Evolutionary conservation across 1,140 invertebrate species (phyloP).

Genomic region (Bilobella aurantiaca): DNA sequence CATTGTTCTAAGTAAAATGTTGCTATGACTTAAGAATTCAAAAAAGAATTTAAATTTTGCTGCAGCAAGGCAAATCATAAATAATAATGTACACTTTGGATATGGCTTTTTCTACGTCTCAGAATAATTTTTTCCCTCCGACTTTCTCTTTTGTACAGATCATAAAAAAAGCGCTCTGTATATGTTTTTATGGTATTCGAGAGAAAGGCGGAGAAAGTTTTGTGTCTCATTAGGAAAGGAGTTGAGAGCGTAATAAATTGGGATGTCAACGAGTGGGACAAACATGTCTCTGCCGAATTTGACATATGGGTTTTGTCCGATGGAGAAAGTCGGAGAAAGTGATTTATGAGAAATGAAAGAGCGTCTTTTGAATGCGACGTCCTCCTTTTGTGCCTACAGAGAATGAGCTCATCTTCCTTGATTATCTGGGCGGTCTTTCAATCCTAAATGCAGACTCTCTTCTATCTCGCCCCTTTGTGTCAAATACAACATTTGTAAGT

Average conservation of each 20-base stretch:
- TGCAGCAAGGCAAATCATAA: too few relatives aligned
- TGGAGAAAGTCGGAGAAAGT: neutral
- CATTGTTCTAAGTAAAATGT: too few relatives aligned
- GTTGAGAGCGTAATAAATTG: too few relatives aligned
- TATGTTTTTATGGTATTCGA: neutral
- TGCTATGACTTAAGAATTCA: too few relatives aligned
- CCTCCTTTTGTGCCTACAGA: constrained; percentile 42
- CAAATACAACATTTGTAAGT: constrained; percentile 67
- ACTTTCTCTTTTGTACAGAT: neutral
- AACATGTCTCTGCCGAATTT: neutral
- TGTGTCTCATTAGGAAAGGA: too few relatives aligned
- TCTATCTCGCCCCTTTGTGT: constrained; percentile 56
- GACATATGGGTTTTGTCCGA: neutral
- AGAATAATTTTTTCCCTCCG: neutral
- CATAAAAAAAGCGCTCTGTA: neutral
- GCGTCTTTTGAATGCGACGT: neutral
- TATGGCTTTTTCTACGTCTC: too few relatives aligned
- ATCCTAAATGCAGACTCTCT: constrained; percentile 60
- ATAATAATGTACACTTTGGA: too few relatives aligned
- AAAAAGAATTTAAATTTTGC: too few relatives aligned
- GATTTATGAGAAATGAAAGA: neutral
- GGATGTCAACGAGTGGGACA: too few relatives aligned
- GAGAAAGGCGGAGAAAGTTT: too few relatives aligned
- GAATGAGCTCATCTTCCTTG: constrained; percentile 52
- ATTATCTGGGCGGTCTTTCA: constrained; percentile 58